A percentile compares a stretch with the other conserved stretches of the same genome.
Evolutionary conservation across 92 coral and sea anemone genomes (phyloP).

Genomic region (Phenganax marumi): DNA sequence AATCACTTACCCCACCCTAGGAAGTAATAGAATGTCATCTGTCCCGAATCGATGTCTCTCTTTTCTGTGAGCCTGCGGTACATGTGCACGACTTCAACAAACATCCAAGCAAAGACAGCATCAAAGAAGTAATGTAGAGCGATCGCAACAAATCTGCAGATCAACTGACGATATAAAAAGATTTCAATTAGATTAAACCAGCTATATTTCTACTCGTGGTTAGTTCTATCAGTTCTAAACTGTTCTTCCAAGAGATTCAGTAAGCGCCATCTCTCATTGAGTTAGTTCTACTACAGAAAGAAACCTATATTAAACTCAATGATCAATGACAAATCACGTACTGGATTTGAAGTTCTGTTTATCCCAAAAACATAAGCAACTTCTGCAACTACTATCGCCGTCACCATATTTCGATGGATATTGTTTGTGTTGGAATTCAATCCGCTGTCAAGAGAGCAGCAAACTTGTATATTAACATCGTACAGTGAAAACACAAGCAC

Average conservation of each 20-base stretch:
- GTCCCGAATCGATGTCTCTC: conserved; percentile 86
- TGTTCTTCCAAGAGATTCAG: too few species aligned
- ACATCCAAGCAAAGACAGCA: conserved; percentile 98
- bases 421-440: conserved; percentile 81
- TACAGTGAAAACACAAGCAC: too few species aligned
- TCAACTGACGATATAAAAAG: conserved; percentile 51
- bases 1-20: conserved; percentile 93
- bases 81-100: conserved; percentile 96
- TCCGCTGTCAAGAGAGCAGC: conserved; percentile 51
- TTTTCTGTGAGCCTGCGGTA: conserved; percentile 91
- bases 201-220: too few species aligned
- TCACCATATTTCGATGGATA: conserved; percentile 81
- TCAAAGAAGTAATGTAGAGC: conserved; percentile 91
- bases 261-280: too few species aligned
- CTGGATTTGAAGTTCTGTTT: conserved; percentile 79
- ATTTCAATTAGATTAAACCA: not conserved
- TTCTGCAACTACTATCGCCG: conserved; percentile 83
- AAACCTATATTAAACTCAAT: not conserved
- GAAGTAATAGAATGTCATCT: conserved; percentile 95
- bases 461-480: too few species aligned
- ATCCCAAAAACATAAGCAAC: conserved; percentile 79
- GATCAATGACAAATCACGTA: conserved; percentile 4
- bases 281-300: too few species aligned
- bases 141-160: conserved; percentile 84
- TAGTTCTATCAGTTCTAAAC: too few species aligned